Evolutionary conservation across 2,888 invertebrate genomes (phyloP).

Genomic region (Gisinianus flammeolus): DNA sequence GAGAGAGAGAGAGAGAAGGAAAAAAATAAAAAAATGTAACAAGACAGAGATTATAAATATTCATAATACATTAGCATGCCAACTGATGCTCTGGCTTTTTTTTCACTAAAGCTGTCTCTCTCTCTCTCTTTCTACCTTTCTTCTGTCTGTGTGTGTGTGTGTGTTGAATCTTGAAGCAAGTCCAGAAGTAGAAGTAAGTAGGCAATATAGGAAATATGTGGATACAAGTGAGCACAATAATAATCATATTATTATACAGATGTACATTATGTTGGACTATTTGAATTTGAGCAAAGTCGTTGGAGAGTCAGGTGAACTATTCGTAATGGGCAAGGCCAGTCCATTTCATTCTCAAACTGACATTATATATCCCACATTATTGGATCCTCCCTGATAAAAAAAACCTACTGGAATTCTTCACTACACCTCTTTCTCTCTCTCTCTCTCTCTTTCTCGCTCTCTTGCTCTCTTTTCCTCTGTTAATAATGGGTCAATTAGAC

Average conservation of each 20-base stretch:
- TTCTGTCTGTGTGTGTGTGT: not conserved
- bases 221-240: not conserved
- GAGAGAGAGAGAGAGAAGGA: conserved; percentile 43
- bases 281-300: conserved; percentile 20
- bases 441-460: not conserved
- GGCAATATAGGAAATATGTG: not conserved
- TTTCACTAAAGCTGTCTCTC: conserved; percentile 12
- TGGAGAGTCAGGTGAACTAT: conserved; percentile 52
- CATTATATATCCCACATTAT: conserved; percentile 47
- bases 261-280: too few species aligned
- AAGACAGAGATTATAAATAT: conserved; percentile 58
- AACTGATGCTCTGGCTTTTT: conserved; percentile 35
- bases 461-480: conserved; percentile 5
- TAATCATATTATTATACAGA: not conserved
- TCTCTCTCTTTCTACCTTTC: not conserved
- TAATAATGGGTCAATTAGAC: conserved; percentile 56
- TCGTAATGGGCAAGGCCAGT: conserved; percentile 56
- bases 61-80: conserved; percentile 55
- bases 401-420: conserved; percentile 55
- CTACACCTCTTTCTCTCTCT: conserved; percentile 39
- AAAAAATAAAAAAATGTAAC: conserved; percentile 44
- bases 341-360: conserved; percentile 48
- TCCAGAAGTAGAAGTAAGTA: not conserved
- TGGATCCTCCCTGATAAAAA: conserved; percentile 51
- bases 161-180: not conserved